Evolutionary conservation across 2,113 vertebrate genomes (phyloP), one percentile per base, ranked within the genome.

Genomic region (Chionis minor): DNA sequence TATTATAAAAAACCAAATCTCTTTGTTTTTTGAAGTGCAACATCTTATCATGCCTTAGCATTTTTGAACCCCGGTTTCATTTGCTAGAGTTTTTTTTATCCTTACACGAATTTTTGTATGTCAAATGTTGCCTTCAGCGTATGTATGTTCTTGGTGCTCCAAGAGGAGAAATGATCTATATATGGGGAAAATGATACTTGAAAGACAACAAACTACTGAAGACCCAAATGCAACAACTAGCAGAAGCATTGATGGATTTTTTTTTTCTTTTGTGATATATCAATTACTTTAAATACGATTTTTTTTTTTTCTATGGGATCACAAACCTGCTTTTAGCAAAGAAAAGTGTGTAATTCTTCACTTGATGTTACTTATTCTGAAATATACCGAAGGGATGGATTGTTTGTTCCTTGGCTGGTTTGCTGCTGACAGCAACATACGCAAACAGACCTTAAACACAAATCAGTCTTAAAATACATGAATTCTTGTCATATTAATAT

Each of bases 401-500:
- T 81, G 16, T 22, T 58, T 90, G 21, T 49, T 91, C 42, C 61
- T 89, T 75, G 56, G 15, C 26, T 71, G 38, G 32, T 67, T 92
- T 95, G 27, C 86, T 92, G 59, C 75, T 95, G 88, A 88, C 30
- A 82, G 71, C 55, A 88, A 66, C 19, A 24, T 30, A 51, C 15
- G 49, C 74, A 84, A 88, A 86, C 77, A 79, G 44, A 71, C 8
- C n/a, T 79, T 35, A 92, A 84, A 84, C 27, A 45, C 44, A 61
- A 81, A 81, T 62, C 24, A 66, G 16, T 89, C 35, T 91, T 86
- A 90, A 81, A 49, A 88, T 24, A 73, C 13, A 20, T 32, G 59
- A 92, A 80, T 77, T 87, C 66, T 77, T 87, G 73, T 63, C 59
- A 63, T 75, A 95, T 81, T 87, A 94, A 21, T 81, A 90, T 88